Evolutionary conservation across 2,888 invertebrate species (phyloP).

Genomic region (Habrosyne pyritoides): DNA sequence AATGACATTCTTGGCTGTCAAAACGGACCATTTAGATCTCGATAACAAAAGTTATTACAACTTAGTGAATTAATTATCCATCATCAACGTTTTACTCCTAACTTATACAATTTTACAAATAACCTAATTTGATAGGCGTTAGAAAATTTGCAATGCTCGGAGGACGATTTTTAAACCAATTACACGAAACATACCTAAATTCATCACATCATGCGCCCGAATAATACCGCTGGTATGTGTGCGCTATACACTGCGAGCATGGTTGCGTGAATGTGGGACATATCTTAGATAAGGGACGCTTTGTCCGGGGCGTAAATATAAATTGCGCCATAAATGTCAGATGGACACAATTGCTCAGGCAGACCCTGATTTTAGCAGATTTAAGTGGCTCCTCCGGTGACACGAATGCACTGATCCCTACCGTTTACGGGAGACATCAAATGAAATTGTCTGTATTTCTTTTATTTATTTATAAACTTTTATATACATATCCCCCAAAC

Average conservation of each 20-base stretch:
- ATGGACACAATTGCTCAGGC: conserved; percentile 62
- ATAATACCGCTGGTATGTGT: conserved; percentile 15
- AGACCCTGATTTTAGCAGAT: conserved; percentile 45
- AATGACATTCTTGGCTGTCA: too few relatives aligned
- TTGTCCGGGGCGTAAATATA: conserved; percentile 63
- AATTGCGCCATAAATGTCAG: conserved; percentile 72
- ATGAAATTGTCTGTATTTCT: not conserved
- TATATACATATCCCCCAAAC: too few relatives aligned
- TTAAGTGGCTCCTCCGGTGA: conserved; percentile 29
- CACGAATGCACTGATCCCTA: conserved; percentile 13
- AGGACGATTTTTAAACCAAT: not conserved
- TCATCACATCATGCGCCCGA: conserved; percentile 15
- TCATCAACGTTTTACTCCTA: too few relatives aligned
- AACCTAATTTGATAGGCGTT: too few relatives aligned
- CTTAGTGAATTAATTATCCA: too few relatives aligned
- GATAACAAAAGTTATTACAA: too few relatives aligned
- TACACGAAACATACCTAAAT: not conserved
- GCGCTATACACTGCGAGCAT: conserved; percentile 18
- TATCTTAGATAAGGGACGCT: conserved; percentile 45
- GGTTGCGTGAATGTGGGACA: conserved; percentile 34
- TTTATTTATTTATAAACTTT: too few relatives aligned
- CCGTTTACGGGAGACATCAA: conserved; percentile 4
- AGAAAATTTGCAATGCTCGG: not conserved
- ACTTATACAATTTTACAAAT: too few relatives aligned
- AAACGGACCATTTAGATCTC: too few relatives aligned